Conservation (phyloP, 1,140 invertebrate species). For the Ceratina calcarata region DNA sequence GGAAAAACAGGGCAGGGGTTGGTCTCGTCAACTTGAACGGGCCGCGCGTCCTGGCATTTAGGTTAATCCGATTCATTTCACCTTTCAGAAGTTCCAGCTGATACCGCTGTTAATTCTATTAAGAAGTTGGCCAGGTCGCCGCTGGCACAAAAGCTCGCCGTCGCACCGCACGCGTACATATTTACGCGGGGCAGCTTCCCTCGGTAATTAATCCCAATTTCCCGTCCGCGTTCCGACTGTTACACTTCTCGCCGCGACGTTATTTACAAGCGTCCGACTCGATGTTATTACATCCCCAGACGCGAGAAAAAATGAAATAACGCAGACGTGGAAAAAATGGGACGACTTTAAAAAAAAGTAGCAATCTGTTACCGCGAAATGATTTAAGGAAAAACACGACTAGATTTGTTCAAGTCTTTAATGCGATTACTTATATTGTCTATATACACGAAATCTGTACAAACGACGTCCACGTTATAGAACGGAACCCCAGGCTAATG, state of each 20-base stretch:
- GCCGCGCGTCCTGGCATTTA: background rate
- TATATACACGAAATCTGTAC: slow-evolving; percentile 32
- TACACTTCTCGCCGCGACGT: background rate
- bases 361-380: slow-evolving; percentile 23
- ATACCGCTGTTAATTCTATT: slow-evolving; percentile 30
- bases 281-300: slow-evolving; percentile 21
- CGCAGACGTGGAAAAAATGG: slow-evolving; percentile 6
- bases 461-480: background rate
- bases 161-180: background rate
- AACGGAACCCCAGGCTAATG: no score
- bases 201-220: slow-evolving; percentile 43
- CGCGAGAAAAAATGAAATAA: background rate
- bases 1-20: background rate
- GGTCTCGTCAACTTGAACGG: background rate
- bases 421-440: slow-evolving; percentile 12
- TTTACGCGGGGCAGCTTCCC: slow-evolving; percentile 7
- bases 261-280: slow-evolving; percentile 16
- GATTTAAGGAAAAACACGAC: no score
- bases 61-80: slow-evolving; percentile 37
- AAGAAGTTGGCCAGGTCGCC: slow-evolving; percentile 28
- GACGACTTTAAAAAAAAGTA: background rate
- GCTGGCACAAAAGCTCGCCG: background rate
- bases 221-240: background rate
- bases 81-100: slow-evolving; percentile 6
- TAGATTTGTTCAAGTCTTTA: no score